Evolutionary conservation across 2,888 invertebrate species (phyloP).

Genomic region (Calameuta idolon): DNA sequence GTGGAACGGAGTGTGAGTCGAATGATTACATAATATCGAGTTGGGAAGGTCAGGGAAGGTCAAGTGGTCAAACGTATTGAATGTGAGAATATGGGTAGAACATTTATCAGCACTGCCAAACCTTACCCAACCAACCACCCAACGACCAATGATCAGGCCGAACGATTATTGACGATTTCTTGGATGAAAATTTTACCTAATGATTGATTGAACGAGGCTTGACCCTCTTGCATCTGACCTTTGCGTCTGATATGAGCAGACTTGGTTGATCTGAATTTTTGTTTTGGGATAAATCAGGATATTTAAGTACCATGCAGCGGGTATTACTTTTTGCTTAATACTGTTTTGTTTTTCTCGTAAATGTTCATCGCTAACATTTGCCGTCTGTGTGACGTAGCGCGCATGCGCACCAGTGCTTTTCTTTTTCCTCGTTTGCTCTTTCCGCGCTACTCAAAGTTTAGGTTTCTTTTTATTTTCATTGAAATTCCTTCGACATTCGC

Average conservation of each 20-base stretch:
- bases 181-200: not conserved
- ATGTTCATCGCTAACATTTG: not conserved
- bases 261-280: not conserved
- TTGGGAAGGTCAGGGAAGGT: not conserved
- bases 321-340: not conserved
- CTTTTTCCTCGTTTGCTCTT: not conserved
- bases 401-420: not conserved
- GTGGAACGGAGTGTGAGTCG: not conserved
- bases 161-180: not conserved
- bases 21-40: not conserved
- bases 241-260: not conserved
- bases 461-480: too few relatives aligned
- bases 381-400: not conserved
- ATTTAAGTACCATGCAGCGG: not conserved
- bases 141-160: conserved; percentile 39
- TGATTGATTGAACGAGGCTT: not conserved
- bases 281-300: not conserved
- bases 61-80: not conserved
- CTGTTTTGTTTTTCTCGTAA: not conserved
- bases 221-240: not conserved
- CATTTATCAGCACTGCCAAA: not conserved
- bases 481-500: not conserved
- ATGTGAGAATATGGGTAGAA: not conserved
- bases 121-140: conserved; percentile 44
- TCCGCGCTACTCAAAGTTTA: not conserved